Evolutionary conservation across 2,888 invertebrate genomes (phyloP).

Genomic region (Andrena fulva): DNA sequence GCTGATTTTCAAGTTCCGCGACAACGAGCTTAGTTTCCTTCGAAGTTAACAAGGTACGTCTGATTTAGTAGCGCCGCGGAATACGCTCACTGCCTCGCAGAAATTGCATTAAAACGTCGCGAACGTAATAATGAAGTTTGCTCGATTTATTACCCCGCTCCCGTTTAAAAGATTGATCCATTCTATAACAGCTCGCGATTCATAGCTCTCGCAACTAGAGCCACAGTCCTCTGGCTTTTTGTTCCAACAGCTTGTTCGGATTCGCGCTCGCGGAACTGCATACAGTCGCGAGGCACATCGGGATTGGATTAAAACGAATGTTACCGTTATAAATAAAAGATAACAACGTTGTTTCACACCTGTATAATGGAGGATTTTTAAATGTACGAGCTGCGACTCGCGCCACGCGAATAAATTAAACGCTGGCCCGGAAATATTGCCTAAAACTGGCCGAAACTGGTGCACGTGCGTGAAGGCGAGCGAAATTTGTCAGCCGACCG

Average conservation of each 20-base stretch:
- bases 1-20: constrained; percentile 46
- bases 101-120: constrained; percentile 37
- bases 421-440: constrained; percentile 15
- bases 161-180: constrained; percentile 2
- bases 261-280: background rate
- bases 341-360: background rate
- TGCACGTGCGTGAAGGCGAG: constrained; percentile 34
- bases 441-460: constrained; percentile 23
- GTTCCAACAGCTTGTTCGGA: too few relatives aligned
- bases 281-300: background rate
- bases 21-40: constrained; percentile 31
- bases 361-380: constrained; percentile 1
- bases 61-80: constrained; percentile 32
- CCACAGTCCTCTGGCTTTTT: background rate
- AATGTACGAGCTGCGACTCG: background rate
- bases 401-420: constrained; percentile 2
- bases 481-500: constrained; percentile 56
- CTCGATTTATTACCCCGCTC: constrained; percentile 18
- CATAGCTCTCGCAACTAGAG: background rate
- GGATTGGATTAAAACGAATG: background rate
- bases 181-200: background rate
- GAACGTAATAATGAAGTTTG: constrained; percentile 22
- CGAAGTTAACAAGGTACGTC: constrained; percentile 39
- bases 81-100: constrained; percentile 31
- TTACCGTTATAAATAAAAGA: background rate